Evolutionary conservation across 2,888 invertebrate species (phyloP), one percentile per base, ranked within the genome.

Genomic region (Alloscopus bannaensis): DNA sequence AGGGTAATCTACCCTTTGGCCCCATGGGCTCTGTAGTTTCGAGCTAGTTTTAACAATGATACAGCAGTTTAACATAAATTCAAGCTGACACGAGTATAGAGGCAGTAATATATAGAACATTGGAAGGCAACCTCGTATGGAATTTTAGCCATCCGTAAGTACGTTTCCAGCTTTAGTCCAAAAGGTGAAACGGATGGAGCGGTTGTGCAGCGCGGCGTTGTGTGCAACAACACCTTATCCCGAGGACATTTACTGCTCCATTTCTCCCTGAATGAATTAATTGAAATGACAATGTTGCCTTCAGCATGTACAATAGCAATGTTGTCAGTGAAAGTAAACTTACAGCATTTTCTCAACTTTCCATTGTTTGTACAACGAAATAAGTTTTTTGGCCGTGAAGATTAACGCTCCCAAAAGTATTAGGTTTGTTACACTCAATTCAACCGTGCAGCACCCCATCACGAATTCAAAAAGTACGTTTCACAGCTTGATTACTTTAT

Each of bases 1-100:
- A 89, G 0, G 89, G 88, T 3, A 87, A 86, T 81, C 88, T 88
- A 0, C 88, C 88, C 76, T 88, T 88, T 13, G 85, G 86, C 16
- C 88, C 88, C 69, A 87, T 85, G 8, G 83, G 83, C 16, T 86
- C 86, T 20, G 86, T 85, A 55, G 87, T 87, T 72, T 88, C 88
- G 80, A 87, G 87, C 88, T 88, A 47, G 6, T 47, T n/a, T 47
- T 47, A n/a, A n/a, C n/a, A 3, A 4, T n/a, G 47, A 13, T 47
- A n/a, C 6, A n/a, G 4, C 4, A 13, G 11, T 47, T 47, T n/a
- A 6, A n/a, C n/a, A n/a, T 47, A 47, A 6, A 47, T 47, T 13
- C 11, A n/a, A 18, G 4, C 11, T 6, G 3, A 47, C 4, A 47
- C 11, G 6, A 4, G n/a, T 13, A 47, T 47, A 13, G 11, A 3